Evolutionary conservation across 1,140 invertebrate genomes (phyloP).

Genomic region (Apis florea): DNA sequence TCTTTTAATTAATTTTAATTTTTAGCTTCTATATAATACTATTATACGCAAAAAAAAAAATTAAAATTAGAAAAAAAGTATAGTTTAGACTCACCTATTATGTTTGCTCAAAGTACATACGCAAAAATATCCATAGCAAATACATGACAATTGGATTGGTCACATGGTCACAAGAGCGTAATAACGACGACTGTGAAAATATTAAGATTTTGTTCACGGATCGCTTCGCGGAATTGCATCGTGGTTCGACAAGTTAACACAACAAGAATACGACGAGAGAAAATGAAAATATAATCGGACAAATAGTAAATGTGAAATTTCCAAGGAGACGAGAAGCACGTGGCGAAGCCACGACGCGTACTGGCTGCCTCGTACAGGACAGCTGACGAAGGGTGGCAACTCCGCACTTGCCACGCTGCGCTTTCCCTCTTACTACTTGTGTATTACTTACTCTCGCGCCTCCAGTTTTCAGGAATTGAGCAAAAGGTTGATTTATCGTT

Average conservation of each 20-base stretch:
- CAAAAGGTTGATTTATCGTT: background rate
- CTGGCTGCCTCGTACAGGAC: conserved; percentile 72
- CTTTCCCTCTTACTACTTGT: conserved; percentile 54
- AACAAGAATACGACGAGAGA: background rate
- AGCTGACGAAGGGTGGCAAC: conserved; percentile 72
- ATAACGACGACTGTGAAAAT: background rate
- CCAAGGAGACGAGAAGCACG: conserved; percentile 72
- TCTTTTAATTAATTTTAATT: too few relatives aligned
- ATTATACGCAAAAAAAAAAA: background rate
- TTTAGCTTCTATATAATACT: too few relatives aligned
- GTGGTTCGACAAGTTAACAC: background rate
- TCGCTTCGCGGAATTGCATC: background rate
- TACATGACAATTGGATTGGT: background rate
- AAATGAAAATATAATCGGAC: background rate
- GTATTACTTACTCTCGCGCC: conserved; percentile 47
- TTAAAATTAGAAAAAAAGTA: background rate
- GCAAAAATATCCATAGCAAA: background rate
- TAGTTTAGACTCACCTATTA: conserved; percentile 22
- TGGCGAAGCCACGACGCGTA: conserved; percentile 76
- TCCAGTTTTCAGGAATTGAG: conserved; percentile 16
- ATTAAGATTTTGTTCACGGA: background rate
- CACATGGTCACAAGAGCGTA: conserved; percentile 4
- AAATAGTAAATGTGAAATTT: background rate
- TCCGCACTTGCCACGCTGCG: conserved; percentile 43
- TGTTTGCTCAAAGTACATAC: background rate